These are phyloP conservation scores for Lepeophtheirus nordmannii DNA, from an alignment of 2,888 invertebrate genomes.

Conservation along the genomic window DNA sequence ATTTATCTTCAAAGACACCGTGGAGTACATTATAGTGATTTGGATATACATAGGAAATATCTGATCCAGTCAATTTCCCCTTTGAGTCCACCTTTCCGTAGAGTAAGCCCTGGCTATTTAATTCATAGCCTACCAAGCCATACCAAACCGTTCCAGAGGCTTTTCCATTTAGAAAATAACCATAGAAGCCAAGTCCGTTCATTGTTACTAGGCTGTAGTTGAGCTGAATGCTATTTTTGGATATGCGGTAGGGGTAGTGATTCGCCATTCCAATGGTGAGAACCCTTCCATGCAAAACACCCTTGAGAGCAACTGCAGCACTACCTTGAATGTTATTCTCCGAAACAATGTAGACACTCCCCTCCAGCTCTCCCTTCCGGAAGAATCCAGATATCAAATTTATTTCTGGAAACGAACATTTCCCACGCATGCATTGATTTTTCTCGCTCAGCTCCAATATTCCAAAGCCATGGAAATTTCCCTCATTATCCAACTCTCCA, in stretches of 20 bases:
- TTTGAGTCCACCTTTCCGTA: not conserved
- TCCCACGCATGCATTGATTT: not conserved
- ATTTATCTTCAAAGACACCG: not conserved
- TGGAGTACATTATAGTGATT: not conserved
- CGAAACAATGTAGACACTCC: not conserved
- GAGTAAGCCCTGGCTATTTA: not conserved
- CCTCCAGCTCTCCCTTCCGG: not conserved
- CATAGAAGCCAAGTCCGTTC: constrained; percentile 1
- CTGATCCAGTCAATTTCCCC: not conserved
- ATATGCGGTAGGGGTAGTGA: not conserved
- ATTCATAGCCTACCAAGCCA: not conserved
- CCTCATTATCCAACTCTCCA: not conserved
- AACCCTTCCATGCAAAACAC: not conserved
- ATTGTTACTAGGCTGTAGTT: not conserved
- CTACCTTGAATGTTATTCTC: not conserved
- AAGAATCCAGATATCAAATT: not conserved
- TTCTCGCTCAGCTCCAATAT: not conserved
- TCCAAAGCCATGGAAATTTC: not conserved
- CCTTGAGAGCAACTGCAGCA: not conserved
- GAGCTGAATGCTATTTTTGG: not conserved
- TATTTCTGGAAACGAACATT: not conserved
- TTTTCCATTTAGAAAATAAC: not conserved
- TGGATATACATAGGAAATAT: not conserved
- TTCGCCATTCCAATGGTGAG: not conserved
- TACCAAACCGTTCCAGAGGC: not conserved